These are phyloP conservation scores for Alosa sapidissima DNA, from an alignment of 2,797 vertebrate genomes.

Conservation along the genomic window DNA sequence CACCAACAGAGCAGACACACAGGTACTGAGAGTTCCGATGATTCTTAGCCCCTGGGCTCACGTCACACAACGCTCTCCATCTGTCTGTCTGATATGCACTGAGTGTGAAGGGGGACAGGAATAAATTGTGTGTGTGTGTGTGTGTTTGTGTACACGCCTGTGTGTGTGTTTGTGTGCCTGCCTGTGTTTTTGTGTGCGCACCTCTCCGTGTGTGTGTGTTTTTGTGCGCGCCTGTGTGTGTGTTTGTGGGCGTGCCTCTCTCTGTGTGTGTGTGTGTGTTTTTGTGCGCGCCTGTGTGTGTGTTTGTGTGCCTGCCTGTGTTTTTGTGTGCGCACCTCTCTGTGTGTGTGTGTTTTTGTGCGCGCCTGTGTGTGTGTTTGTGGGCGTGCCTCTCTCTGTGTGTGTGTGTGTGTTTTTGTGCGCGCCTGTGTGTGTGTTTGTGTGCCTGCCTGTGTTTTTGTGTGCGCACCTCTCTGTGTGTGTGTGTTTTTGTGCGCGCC, in stretches of 20 bases:
- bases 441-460: not conserved
- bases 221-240: too few relatives aligned
- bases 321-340: too few relatives aligned
- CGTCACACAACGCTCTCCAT: not conserved
- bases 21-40: not conserved
- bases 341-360: not conserved
- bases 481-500: not conserved
- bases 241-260: too few relatives aligned
- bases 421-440: not conserved
- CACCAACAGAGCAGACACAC: not conserved
- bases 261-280: not conserved
- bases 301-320: not conserved
- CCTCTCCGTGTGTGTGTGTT: not conserved
- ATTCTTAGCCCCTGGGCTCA: not conserved
- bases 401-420: not conserved
- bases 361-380: too few relatives aligned
- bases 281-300: not conserved
- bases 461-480: not conserved
- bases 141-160: not conserved
- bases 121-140: not conserved
- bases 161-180: not conserved
- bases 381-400: too few relatives aligned
- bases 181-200: not conserved
- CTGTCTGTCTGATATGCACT: not conserved
- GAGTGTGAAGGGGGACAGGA: not conserved